These are phyloP conservation scores for Xiphorhynchus elegans DNA, from an alignment of 2,113 vertebrate genomes.

Conservation along the genomic window DNA sequence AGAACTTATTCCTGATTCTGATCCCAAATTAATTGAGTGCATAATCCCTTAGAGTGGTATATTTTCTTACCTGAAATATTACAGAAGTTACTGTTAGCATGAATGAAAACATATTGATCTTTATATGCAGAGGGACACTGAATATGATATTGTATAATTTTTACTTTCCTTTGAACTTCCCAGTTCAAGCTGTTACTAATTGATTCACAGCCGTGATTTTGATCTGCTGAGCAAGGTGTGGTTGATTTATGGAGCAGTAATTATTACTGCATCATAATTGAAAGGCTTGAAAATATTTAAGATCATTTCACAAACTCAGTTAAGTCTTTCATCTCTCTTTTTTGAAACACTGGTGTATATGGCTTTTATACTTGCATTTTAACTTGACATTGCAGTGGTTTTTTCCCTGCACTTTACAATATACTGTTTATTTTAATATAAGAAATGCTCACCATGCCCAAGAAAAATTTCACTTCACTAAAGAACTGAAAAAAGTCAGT, in stretches of 20 bases:
- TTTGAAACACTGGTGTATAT: not conserved
- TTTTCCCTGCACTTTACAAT: not conserved
- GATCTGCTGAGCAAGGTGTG: not conserved
- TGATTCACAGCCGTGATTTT: not conserved
- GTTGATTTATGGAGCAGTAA: not conserved
- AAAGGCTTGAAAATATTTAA: not conserved
- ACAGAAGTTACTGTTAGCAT: not conserved
- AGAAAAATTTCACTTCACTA: not conserved
- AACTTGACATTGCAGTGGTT: not conserved
- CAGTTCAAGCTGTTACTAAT: not conserved
- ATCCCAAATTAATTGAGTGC: constrained; percentile 20
- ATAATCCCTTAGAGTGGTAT: not conserved
- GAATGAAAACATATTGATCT: not conserved
- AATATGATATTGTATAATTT: not conserved
- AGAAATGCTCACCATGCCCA: not conserved
- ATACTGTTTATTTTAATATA: not conserved
- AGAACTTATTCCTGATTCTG: not conserved
- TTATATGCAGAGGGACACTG: not conserved
- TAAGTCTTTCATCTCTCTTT: not conserved
- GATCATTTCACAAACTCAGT: not conserved
- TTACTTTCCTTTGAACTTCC: not conserved
- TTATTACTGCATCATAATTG: not conserved
- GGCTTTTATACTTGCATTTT: not conserved
- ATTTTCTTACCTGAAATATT: constrained; percentile 7
- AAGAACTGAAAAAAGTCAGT: not conserved